Percentiles rank a stretch among this genome's conserved stretches.
Conservation (phyloP, 2,113 vertebrate genomes). For the Erpornis zantholeuca region DNA sequence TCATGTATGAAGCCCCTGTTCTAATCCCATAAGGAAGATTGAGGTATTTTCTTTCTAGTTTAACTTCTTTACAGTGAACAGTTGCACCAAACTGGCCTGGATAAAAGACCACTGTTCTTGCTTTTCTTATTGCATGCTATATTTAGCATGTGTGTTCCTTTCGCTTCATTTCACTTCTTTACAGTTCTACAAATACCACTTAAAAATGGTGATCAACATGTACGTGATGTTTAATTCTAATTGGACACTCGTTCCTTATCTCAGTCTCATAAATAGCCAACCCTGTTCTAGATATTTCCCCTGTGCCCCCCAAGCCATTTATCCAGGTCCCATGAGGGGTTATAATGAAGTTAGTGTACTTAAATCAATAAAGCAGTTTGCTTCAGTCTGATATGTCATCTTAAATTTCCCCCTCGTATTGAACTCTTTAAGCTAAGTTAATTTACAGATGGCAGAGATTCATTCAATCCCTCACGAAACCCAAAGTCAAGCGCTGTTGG, state of each 20-base stretch:
- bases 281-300: not conserved
- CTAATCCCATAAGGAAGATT: not conserved
- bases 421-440: not conserved
- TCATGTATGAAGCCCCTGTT: not conserved
- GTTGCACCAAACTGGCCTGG: conserved; percentile 1
- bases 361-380: not conserved
- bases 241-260: not conserved
- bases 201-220: not conserved
- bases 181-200: not conserved
- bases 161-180: not conserved
- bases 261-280: not conserved
- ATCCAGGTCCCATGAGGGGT: not conserved
- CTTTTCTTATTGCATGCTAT: conserved; percentile 32
- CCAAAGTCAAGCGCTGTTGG: not conserved
- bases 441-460: not conserved
- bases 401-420: not conserved
- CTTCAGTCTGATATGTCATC: not conserved
- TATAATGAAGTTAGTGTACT: not conserved
- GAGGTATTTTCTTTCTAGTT: not conserved
- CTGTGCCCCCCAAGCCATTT: not conserved
- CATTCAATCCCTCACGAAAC: not conserved
- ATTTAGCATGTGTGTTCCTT: conserved; percentile 25
- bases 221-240: not conserved
- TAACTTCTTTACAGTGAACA: not conserved
- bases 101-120: conserved; percentile 11